These are phyloP conservation scores for Philotrypesis tridentata DNA, from an alignment of 1,140 invertebrate species.

Conservation along the genomic window DNA sequence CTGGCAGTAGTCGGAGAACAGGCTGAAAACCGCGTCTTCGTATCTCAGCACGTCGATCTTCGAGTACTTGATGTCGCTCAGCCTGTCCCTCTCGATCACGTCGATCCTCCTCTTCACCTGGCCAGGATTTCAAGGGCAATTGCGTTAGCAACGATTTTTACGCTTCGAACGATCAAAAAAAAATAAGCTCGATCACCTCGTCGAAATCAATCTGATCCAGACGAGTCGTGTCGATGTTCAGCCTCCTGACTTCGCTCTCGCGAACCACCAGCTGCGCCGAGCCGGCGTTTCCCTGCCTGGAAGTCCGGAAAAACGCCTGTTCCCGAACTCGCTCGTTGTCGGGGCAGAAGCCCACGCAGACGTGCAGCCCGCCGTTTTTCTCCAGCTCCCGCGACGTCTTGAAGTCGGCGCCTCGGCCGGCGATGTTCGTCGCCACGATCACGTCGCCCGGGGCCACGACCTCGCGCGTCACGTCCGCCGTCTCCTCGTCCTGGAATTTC, in stretches of 20 bases:
- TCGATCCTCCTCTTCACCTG: conserved; percentile 44
- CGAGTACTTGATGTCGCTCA: conserved; percentile 40
- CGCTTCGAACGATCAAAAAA: background rate
- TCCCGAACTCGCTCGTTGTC: conserved; percentile 64
- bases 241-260: conserved; percentile 39
- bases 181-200: conserved; percentile 17
- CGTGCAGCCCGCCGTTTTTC: conserved; percentile 64
- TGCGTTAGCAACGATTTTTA: no score
- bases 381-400: conserved; percentile 58
- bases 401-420: conserved; percentile 69
- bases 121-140: no score
- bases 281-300: conserved; percentile 61
- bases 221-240: conserved; percentile 27
- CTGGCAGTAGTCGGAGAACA: conserved; percentile 45
- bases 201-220: conserved; percentile 33
- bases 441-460: conserved; percentile 44
- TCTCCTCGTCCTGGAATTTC: conserved; percentile 47
- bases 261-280: conserved; percentile 55
- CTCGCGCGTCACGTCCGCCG: conserved; percentile 37
- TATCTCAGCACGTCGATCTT: conserved; percentile 43
- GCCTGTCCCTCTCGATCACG: conserved; percentile 30
- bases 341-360: conserved; percentile 64
- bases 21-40: conserved; percentile 37
- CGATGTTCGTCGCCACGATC: conserved; percentile 70
- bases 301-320: conserved; percentile 67